Evolutionary conservation across 2,888 invertebrate genomes (phyloP).

Genomic region (Acanthosepion esculentum): DNA sequence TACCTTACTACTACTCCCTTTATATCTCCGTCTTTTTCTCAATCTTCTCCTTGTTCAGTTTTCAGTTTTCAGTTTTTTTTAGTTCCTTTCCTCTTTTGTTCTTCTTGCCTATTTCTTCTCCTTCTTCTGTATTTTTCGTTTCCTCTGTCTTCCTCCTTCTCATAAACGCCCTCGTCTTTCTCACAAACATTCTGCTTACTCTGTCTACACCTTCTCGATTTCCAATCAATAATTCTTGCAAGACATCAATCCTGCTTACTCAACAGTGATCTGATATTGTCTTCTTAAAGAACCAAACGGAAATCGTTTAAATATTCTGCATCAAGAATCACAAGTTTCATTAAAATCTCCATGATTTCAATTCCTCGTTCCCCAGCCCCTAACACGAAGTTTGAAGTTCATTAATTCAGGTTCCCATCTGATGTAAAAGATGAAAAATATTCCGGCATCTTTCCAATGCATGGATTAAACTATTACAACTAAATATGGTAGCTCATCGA

Average conservation of each 20-base stretch:
- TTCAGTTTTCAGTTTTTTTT: not conserved
- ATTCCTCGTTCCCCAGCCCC: not conserved
- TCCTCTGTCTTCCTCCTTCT: not conserved
- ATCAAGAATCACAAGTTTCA: not conserved
- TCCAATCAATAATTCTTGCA: not conserved
- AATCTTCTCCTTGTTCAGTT: not conserved
- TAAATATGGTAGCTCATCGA: not conserved
- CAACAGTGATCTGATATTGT: slow-evolving; percentile 21
- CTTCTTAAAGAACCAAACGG: not conserved
- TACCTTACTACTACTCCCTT: not conserved
- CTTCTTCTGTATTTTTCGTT: not conserved
- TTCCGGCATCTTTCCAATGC: not conserved
- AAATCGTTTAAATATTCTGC: slow-evolving; percentile 22
- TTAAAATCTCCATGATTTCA: not conserved
- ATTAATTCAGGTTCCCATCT: not conserved
- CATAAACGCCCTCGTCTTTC: fast-evolving
- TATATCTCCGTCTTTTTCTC: not conserved
- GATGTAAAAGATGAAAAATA: not conserved
- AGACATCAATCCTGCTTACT: not conserved
- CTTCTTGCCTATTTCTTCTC: not conserved
- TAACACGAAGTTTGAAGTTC: not conserved
- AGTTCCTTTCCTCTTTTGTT: not conserved
- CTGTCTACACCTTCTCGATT: not conserved
- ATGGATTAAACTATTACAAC: not conserved
- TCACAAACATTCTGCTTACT: not conserved